Base-by-base conservation (phyloP, 2,113 vertebrate genomes). In the Rhinoderma darwinii region DNA sequence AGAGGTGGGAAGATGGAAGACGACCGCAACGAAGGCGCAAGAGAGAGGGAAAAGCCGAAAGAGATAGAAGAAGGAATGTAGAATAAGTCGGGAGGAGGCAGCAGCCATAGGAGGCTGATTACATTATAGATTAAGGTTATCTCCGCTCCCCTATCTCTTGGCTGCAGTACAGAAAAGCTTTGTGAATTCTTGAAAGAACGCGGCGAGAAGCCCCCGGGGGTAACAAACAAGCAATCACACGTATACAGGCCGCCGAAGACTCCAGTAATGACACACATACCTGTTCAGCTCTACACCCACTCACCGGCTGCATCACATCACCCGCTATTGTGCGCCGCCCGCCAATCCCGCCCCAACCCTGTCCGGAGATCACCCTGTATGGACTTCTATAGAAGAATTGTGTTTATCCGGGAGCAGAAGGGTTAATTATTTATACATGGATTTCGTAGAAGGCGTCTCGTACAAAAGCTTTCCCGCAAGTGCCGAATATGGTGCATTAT, bases 61-160 rank as follows among this genome's bases (percentile, higher is more conserved):
- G n/a, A n/a, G n/a, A n/a, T n/a, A n/a, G n/a, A n/a, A n/a, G n/a
- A n/a, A n/a, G n/a, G n/a, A n/a, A n/a, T n/a, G n/a, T n/a, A n/a
- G n/a, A 83, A 68, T 50, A 47, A 83, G 54, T 35, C 0, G 9
- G 35, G 68, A 3, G 43, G 41, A 50, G 83, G 18, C 76, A 4
- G 73, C 35, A 0, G 56, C 8, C 85, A 86, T 74, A 68, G 85
- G 85, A 86, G 77, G 66, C 85, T 41, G 77, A 86, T 86, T 86
- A 86, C 85, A 86, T 86, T 86, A 86, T 86, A 86, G 85, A 86
- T 86, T 86, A 86, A 86, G 85, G 85, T 82, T 86, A 82, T 86
- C 84, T 81, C 63, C 4, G 77, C 66, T 70, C 76, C 51, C 61
- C 84, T 72, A 35, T 86, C 50, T 51, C 85, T 59, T 37, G 78